Conservation (phyloP, 2,113 vertebrate species). For the Dendrocopos noguchii region DNA sequence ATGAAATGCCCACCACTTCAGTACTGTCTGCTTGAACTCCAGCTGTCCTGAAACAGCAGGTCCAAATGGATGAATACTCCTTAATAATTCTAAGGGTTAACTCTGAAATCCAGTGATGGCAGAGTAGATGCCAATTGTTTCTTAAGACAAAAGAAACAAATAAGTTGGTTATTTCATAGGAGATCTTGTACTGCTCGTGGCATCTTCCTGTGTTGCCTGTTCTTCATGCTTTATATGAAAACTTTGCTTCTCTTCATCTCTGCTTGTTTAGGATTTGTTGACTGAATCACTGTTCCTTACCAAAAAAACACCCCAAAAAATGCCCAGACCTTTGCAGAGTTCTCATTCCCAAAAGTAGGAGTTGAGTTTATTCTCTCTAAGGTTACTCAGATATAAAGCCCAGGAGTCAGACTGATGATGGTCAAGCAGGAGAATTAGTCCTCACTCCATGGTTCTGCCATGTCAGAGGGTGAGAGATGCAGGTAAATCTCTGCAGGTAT, state of each 20-base stretch:
- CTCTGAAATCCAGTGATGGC: constrained; percentile 5
- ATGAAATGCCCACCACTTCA: not conserved
- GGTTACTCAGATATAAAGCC: not conserved
- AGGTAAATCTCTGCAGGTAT: fast-evolving
- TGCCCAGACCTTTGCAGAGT: not conserved
- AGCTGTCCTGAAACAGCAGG: not conserved
- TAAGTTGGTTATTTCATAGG: not conserved
- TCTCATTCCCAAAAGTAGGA: not conserved
- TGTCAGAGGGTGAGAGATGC: not conserved
- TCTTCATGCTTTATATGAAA: not conserved
- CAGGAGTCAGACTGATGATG: not conserved
- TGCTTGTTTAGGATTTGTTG: not conserved
- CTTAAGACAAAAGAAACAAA: not conserved
- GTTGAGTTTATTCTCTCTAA: not conserved
- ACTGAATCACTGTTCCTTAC: not conserved
- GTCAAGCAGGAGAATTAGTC: not conserved
- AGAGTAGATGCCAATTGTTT: not conserved
- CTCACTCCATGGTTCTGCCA: fast-evolving
- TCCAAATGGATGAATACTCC: not conserved
- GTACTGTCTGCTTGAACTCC: not conserved
- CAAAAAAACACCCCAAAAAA: not conserved
- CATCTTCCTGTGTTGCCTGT: not conserved
- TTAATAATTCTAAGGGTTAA: not conserved
- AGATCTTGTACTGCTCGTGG: not conserved
- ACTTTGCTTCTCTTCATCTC: not conserved